phyloP scores from a whole-genome alignment of 92 coral and sea anemone genomes.

The Zoanthus sansibaricus region DNA sequence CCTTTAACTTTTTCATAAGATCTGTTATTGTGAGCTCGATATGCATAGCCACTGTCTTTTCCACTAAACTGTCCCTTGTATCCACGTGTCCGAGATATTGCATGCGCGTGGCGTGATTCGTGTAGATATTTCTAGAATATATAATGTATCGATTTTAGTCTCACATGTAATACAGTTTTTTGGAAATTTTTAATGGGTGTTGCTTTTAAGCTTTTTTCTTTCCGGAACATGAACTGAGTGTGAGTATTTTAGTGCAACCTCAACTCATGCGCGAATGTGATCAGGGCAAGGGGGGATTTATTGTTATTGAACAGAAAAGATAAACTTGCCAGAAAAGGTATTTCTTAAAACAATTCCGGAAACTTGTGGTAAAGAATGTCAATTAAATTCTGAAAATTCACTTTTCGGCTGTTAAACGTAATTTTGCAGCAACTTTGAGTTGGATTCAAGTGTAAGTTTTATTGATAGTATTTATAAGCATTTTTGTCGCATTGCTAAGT shows the following conservation, averaged over 20 bases:
- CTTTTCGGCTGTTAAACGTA: too few relatives aligned
- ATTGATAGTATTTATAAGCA: neutral
- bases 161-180: neutral
- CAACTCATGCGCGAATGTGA: too few relatives aligned
- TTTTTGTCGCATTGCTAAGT: neutral
- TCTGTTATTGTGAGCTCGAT: neutral
- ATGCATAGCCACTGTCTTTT: neutral
- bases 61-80: conserved; percentile 30
- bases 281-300: too few relatives aligned
- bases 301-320: too few relatives aligned
- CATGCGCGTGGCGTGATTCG: conserved; percentile 40
- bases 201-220: too few relatives aligned
- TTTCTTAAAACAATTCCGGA: neutral
- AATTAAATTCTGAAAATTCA: too few relatives aligned
- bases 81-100: conserved; percentile 39
- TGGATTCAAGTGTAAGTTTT: neutral
- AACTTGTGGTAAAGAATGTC: too few relatives aligned
- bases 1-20: neutral
- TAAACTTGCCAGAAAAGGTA: too few relatives aligned
- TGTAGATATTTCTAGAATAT: conserved; percentile 33
- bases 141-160: neutral
- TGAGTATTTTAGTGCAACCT: too few relatives aligned
- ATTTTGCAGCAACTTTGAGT: neutral
- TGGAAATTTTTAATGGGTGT: neutral
- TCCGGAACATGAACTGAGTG: too few relatives aligned